phyloP scores from a whole-genome alignment of 1,140 invertebrate genomes.

The Octopus sinensis region DNA sequence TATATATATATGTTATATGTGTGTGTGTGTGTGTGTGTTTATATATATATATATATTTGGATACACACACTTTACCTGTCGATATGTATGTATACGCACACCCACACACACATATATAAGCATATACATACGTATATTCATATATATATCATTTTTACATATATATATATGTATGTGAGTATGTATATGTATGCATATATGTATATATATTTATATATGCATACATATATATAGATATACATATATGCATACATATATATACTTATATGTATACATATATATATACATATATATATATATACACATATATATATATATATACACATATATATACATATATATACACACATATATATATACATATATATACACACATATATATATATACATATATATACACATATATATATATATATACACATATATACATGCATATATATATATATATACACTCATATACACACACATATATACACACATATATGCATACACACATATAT shows the following conservation, averaged over 20 bases:
- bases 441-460: background rate
- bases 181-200: background rate
- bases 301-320: background rate
- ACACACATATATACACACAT: background rate
- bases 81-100: no score
- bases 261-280: background rate
- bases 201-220: background rate
- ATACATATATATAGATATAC: background rate
- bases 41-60: no score
- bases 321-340: background rate
- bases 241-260: background rate
- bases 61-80: no score
- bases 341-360: background rate
- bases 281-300: slow-evolving; percentile 2
- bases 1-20: no score
- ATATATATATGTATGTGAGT: no score
- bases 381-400: background rate
- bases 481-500: background rate
- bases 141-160: no score
- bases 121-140: no score
- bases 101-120: no score
- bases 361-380: background rate
- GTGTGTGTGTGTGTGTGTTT: no score
- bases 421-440: background rate
- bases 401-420: background rate